Percentiles rank a stretch among this genome's conserved stretches.
These are phyloP conservation scores for Portevinia maculata DNA, from an alignment of 2,888 invertebrate genomes.

Conservation along the genomic window DNA sequence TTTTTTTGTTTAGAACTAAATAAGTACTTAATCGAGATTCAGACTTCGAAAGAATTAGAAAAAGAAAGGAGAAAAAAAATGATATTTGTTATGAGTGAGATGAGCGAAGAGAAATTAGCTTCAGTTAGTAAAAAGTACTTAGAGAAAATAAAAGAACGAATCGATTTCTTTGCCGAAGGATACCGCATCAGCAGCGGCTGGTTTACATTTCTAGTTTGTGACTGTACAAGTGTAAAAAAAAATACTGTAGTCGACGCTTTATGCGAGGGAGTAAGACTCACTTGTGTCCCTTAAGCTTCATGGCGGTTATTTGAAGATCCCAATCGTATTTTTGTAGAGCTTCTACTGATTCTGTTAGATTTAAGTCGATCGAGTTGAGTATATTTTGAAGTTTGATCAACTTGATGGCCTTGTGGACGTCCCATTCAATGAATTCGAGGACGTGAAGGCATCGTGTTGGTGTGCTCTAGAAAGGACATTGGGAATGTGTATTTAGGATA, in stretches of 20 bases:
- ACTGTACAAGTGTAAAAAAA: slow-evolving; percentile 24
- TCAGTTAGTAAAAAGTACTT: background rate
- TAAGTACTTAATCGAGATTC: slow-evolving; percentile 76
- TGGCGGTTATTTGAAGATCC: slow-evolving; percentile 82
- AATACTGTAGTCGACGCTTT: slow-evolving; percentile 43
- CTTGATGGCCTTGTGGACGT: slow-evolving; percentile 94
- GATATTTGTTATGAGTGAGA: slow-evolving; percentile 54
- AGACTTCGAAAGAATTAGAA: slow-evolving; percentile 68
- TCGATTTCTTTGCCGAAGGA: slow-evolving; percentile 43
- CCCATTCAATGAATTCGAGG: slow-evolving; percentile 93
- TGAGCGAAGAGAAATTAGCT: slow-evolving; percentile 5
- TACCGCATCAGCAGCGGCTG: slow-evolving; percentile 12
- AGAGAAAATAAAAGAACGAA: slow-evolving; percentile 14
- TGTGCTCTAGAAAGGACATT: slow-evolving; percentile 83
- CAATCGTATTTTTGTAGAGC: slow-evolving; percentile 81
- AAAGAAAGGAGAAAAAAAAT: slow-evolving; percentile 4
- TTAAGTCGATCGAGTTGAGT: slow-evolving; percentile 77
- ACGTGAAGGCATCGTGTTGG: slow-evolving; percentile 91
- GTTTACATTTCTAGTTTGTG: slow-evolving; percentile 48
- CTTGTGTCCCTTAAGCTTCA: slow-evolving; percentile 78
- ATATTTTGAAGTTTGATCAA: slow-evolving; percentile 82
- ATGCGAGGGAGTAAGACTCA: slow-evolving; percentile 21
- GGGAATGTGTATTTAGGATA: background rate
- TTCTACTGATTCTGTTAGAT: slow-evolving; percentile 79
- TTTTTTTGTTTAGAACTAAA: slow-evolving; percentile 53